Base-by-base conservation (phyloP, 2,113 vertebrate species). In the Passer montanus region DNA sequence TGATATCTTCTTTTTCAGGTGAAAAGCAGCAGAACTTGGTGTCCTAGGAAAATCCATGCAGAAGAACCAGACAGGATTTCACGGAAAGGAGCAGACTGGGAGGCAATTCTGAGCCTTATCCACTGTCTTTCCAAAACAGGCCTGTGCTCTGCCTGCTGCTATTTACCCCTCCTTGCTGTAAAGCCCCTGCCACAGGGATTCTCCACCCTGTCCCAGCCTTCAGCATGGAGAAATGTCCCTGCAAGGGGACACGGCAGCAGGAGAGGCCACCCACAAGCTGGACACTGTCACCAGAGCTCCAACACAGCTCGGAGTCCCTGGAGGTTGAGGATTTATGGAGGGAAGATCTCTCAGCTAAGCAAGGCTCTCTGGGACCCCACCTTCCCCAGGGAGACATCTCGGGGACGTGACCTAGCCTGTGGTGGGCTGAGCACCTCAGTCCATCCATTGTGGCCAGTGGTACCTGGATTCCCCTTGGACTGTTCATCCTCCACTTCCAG, bases 381-480 rank as follows among this genome's bases (percentile, higher is more conserved):
- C 18, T 43, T 28, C 26, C 20, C 27, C 6, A 53, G 16, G 8
- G 15, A 62, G 52, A 13, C 74, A n/a, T 5, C 37, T 60, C 18
- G 67, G 81, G 67, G 60, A 37, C 0, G 2, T 3, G 80, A 56
- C 77, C 63, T 35, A 66, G 55, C 47, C 53, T 1, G 0, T 1
- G 8, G 46, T 18, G 52, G 26, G 55, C 60, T 22, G 55, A 75
- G 23, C 46, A 64, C 15, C 46, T 63, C 37, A 56, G 44, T 23
- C 27, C 13, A 19, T 9, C 35, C 10, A 4, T 49, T 73, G 43
- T n/a, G 44, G 56, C 24, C 49, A 33, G 2, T 0, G 0, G 73
- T 95, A 99, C 99, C 99, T 89, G 98, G 97, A 84, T 99, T 99
- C 28, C 99, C 99, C 93, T 98, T 99, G 7, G 99, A 99, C 96